These are phyloP conservation scores for Phataginus tetradactyla DNA, from an alignment of 2,797 vertebrate genomes.

Conservation along the genomic window DNA sequence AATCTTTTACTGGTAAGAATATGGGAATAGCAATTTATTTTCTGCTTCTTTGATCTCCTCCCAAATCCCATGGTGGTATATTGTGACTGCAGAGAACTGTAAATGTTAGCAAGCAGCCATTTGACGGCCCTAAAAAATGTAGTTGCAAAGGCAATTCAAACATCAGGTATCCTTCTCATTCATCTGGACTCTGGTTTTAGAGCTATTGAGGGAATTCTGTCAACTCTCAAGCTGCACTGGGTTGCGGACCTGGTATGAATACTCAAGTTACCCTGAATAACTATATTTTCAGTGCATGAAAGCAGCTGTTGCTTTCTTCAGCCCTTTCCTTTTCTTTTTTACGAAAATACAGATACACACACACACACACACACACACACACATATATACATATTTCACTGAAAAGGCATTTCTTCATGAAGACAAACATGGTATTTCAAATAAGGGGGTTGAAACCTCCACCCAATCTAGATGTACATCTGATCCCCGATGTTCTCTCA, in stretches of 20 bases:
- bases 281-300: slow-evolving; percentile 40
- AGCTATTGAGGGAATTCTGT: slow-evolving; percentile 67
- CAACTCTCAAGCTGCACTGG: slow-evolving; percentile 46
- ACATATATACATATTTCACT: background rate
- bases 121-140: slow-evolving; percentile 58
- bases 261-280: slow-evolving; percentile 40
- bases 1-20: slow-evolving; percentile 61
- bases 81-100: slow-evolving; percentile 66
- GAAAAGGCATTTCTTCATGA: slow-evolving; percentile 17
- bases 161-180: slow-evolving; percentile 47
- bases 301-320: slow-evolving; percentile 14
- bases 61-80: slow-evolving; percentile 59
- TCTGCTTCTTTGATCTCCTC: slow-evolving; percentile 68
- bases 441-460: background rate
- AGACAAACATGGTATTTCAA: background rate
- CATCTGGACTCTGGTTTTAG: slow-evolving; percentile 49
- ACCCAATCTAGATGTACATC: background rate
- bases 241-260: slow-evolving; percentile 54
- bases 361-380: fast-evolving
- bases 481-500: background rate
- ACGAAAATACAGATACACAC: fast-evolving
- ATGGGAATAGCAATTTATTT: slow-evolving; percentile 68
- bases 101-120: slow-evolving; percentile 65
- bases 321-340: background rate
- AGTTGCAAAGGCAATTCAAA: slow-evolving; percentile 70